Conservation (phyloP, 2,113 vertebrate species). For the Centropristis striata region DNA sequence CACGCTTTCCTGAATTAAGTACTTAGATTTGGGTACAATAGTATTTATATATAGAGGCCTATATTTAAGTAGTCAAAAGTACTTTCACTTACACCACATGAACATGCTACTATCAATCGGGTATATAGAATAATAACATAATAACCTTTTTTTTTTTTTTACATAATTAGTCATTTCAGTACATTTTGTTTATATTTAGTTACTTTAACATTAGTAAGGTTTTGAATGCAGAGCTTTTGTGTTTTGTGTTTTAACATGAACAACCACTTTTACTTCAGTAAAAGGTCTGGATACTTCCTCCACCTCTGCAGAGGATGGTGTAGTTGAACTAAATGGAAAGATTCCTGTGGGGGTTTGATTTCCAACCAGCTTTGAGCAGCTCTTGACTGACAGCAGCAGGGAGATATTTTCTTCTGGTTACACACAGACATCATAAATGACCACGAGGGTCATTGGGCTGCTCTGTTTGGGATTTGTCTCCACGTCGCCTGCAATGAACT, state of each 20-base stretch:
- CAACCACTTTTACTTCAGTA: not conserved
- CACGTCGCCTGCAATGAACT: conserved; percentile 44
- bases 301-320: not conserved
- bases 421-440: conserved; percentile 40
- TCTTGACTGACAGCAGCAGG: conserved; percentile 76
- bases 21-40: no score
- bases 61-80: no score
- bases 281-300: not conserved
- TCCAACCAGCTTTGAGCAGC: conserved; percentile 13
- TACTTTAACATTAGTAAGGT: no score
- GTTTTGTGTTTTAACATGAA: not conserved
- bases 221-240: not conserved
- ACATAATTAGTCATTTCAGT: no score
- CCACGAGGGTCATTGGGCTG: no score
- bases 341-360: conserved; percentile 12
- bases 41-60: no score
- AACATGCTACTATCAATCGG: no score
- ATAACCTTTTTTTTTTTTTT: no score
- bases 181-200: no score
- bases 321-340: conserved; percentile 12
- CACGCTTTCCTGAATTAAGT: no score
- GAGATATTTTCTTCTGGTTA: conserved; percentile 56
- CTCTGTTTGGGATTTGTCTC: conserved; percentile 47
- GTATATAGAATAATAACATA: no score
- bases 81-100: no score